Conservation (phyloP, 2,113 vertebrate genomes). For the Herpetotheres cachinnans region DNA sequence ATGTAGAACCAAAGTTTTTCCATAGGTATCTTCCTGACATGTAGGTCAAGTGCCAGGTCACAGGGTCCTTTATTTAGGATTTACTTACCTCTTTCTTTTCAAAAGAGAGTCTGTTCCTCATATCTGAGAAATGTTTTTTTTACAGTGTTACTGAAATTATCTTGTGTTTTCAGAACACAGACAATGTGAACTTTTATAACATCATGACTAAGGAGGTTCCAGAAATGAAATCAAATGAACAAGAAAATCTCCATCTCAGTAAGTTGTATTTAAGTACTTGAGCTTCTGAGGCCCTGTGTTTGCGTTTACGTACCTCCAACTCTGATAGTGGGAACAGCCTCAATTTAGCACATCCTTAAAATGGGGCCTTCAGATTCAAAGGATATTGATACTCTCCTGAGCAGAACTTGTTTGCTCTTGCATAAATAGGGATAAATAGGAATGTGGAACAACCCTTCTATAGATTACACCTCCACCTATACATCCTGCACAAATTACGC, state of each 20-base stretch:
- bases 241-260: constrained; percentile 40
- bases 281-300: not conserved
- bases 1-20: not conserved
- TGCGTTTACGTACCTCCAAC: not conserved
- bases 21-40: not conserved
- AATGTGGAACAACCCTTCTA: constrained; percentile 9
- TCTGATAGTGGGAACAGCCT: not conserved
- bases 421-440: not conserved
- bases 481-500: not conserved
- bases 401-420: not conserved
- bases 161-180: constrained; percentile 83
- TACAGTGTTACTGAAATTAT: not conserved
- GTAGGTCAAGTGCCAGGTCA: not conserved
- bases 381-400: not conserved
- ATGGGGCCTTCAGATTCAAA: not conserved
- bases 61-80: not conserved
- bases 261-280: constrained; percentile 7
- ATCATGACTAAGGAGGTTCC: constrained; percentile 82
- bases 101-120: not conserved
- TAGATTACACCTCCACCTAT: constrained; percentile 20
- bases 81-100: not conserved
- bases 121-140: not conserved
- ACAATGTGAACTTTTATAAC: constrained; percentile 97
- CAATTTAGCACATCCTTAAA: not conserved
- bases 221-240: not conserved